Evolutionary conservation across 2,797 vertebrate genomes (phyloP), one percentile per base, ranked within the genome.

Genomic region (Cyprinodon diabolis): DNA sequence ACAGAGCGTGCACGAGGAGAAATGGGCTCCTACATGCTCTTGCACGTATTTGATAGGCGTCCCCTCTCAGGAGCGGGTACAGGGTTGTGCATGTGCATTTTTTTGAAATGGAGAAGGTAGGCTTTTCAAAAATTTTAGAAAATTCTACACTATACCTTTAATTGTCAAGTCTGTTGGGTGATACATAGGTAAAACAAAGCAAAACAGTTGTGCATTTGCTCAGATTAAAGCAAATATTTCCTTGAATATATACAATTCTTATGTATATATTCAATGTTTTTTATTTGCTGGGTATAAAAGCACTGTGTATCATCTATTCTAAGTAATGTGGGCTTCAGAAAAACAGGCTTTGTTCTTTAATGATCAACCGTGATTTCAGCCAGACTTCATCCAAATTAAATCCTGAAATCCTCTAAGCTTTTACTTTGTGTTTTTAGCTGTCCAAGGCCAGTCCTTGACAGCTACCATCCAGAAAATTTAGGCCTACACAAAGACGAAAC

Each of bases 131-230:
- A 2, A 30, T 3, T 30, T 30, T 30, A 30, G 30, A 30, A 3
- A 30, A 30, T 30, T 30, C 30, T 30, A 30, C 30, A 30, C 30
- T 30, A 30, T 30, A 30, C 30, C 30, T 47, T 23, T 37, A 72
- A 63, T 74, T 75, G 71, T 80, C 58, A 55, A 6, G 78, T 68
- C 55, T 68, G 56, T 72, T 47, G 52, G 47, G 73, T 78, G 66
- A 10, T 51, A 66, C 43, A 40, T 45, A 52, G 58, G 74, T 77
- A 72, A 80, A 56, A 72, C 84, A 78, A 68, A 76, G 58, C 19
- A 48, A 48, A 1, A 13, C 55, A 56, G 55, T 7, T 12, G 25
- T 25, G 11, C 23, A 23, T 48, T 10, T 48, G 47, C 47, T 48
- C 1, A 48, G 10, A 3, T 48, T 51, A 19, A 51, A 51, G 19